Conservation (phyloP, 2,113 vertebrate species). For the Cheirogaleus medius region DNA sequence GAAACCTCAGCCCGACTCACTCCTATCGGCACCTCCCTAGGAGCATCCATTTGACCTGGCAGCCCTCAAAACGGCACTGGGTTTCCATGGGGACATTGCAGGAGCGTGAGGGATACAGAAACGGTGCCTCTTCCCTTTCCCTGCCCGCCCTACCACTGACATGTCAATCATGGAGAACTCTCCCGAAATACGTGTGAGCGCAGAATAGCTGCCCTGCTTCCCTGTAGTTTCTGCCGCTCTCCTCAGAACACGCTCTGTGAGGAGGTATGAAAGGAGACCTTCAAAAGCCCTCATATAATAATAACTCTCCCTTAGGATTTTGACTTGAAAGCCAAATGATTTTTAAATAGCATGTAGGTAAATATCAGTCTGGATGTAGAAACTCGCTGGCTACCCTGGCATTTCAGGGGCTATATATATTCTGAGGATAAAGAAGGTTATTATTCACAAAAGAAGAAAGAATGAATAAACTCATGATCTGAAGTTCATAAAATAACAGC, state of each 20-base stretch:
- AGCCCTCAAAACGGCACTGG: neutral
- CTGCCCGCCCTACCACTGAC: neutral
- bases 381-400: neutral
- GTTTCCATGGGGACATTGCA: neutral
- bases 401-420: neutral
- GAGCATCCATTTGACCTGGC: neutral
- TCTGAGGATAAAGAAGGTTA: neutral
- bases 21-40: neutral
- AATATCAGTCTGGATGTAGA: constrained; percentile 41
- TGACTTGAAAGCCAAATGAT: constrained; percentile 40
- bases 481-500: constrained; percentile 12
- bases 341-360: constrained; percentile 37
- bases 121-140: neutral
- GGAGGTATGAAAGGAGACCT: constrained; percentile 21
- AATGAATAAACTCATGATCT: neutral
- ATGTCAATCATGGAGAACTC: neutral
- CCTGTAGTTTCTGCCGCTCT: neutral
- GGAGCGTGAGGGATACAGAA: neutral
- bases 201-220: neutral
- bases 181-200: neutral
- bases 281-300: neutral
- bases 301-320: neutral
- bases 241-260: neutral
- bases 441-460: constrained; percentile 10
- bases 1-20: neutral